A percentile compares a stretch with the other conserved stretches of the same genome.
These are phyloP conservation scores for Nebria ingens DNA, from an alignment of 1,140 invertebrate species.

Conservation along the genomic window DNA sequence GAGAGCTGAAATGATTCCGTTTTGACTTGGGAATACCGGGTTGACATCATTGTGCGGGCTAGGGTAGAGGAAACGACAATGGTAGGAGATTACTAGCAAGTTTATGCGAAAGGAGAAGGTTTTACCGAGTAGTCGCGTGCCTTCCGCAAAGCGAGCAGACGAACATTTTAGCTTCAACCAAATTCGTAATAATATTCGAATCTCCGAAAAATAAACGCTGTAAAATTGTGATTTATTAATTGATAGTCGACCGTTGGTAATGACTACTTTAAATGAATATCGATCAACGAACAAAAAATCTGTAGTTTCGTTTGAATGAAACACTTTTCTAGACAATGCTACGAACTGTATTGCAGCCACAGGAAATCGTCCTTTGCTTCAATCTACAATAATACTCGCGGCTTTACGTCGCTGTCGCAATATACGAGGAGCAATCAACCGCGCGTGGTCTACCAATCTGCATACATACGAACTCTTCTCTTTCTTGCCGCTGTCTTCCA, in stretches of 20 bases:
- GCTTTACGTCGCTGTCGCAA: neutral
- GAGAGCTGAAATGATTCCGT: neutral
- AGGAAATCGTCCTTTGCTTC: too few relatives aligned
- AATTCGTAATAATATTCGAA: too few relatives aligned
- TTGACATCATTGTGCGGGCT: too few relatives aligned
- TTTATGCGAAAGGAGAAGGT: neutral
- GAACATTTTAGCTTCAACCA: neutral
- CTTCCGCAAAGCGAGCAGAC: neutral
- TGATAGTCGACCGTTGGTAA: too few relatives aligned
- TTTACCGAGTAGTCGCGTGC: neutral
- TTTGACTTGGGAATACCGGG: neutral
- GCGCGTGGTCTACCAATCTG: neutral
- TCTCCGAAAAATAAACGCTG: too few relatives aligned
- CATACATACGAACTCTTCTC: neutral
- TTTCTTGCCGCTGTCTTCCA: too few relatives aligned
- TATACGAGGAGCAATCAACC: neutral
- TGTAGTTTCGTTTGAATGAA: too few relatives aligned
- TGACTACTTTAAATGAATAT: too few relatives aligned
- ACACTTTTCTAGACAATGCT: too few relatives aligned
- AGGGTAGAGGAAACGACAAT: neutral
- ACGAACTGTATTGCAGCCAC: too few relatives aligned
- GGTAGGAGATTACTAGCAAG: neutral
- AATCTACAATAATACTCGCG: neutral
- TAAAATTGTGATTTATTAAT: too few relatives aligned
- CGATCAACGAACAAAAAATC: too few relatives aligned